Conservation (phyloP, 2,113 vertebrate genomes). For the Ardeotis arabs region DNA sequence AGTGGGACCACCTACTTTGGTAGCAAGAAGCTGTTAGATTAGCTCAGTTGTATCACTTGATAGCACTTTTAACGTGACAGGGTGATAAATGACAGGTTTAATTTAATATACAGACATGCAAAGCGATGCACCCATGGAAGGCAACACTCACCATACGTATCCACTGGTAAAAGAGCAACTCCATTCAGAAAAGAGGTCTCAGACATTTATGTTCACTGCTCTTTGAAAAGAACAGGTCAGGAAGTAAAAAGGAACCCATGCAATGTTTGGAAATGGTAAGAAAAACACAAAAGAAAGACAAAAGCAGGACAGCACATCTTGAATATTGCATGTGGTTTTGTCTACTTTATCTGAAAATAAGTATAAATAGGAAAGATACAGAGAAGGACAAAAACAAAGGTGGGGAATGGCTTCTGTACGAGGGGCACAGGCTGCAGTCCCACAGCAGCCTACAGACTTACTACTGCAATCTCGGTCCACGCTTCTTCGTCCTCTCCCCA, state of each 20-base stretch:
- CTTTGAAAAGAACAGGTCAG: neutral
- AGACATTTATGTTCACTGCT: neutral
- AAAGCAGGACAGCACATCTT: neutral
- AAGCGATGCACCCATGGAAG: neutral
- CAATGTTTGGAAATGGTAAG: neutral
- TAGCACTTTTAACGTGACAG: neutral
- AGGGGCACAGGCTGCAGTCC: neutral
- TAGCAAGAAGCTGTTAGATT: neutral
- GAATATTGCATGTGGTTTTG: neutral
- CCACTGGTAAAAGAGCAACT: neutral
- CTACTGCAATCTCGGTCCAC: neutral
- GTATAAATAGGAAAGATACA: neutral
- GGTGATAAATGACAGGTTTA: neutral
- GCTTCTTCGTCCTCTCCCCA: neutral
- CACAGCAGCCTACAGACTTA: neutral
- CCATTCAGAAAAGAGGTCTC: neutral
- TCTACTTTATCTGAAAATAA: neutral
- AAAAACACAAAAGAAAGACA: neutral
- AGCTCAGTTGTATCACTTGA: neutral
- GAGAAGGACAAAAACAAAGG: neutral
- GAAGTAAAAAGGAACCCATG: rapidly evolving
- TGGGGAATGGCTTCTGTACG: neutral
- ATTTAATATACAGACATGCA: neutral
- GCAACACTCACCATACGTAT: neutral
- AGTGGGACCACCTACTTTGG: neutral